Conservation (phyloP, 2,888 invertebrate species). For the Synergus japonicus region DNA sequence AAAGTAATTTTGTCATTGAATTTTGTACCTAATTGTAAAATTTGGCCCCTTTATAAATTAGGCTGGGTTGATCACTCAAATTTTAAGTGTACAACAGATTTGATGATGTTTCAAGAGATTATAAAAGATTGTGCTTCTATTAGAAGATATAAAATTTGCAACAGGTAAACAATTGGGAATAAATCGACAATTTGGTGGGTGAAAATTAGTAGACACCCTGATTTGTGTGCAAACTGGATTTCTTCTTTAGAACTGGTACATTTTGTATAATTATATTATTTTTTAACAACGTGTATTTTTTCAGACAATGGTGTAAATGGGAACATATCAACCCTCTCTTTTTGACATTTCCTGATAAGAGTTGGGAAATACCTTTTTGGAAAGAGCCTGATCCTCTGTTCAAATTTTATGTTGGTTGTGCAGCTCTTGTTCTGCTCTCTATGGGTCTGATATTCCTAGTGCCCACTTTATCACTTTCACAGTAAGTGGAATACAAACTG, state of each 20-base stretch:
- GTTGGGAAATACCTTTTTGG: slow-evolving; percentile 86
- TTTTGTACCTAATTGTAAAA: no score
- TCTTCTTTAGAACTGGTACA: neutral
- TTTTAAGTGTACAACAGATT: no score
- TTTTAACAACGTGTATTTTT: slow-evolving; percentile 36
- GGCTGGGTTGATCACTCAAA: no score
- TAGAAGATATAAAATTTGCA: no score
- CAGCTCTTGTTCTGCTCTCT: slow-evolving; percentile 81
- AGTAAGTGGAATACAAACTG: slow-evolving; percentile 74
- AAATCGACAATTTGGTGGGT: no score
- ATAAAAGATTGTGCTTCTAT: no score
- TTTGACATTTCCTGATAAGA: slow-evolving; percentile 82
- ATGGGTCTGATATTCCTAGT: slow-evolving; percentile 80
- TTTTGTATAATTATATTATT: neutral
- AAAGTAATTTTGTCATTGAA: no score
- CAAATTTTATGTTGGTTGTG: slow-evolving; percentile 87
- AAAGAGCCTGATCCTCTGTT: slow-evolving; percentile 89
- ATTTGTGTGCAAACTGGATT: neutral
- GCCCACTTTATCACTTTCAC: slow-evolving; percentile 81
- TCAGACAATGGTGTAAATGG: slow-evolving; percentile 84
- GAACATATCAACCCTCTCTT: slow-evolving; percentile 81
- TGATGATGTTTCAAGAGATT: no score
- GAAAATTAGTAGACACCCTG: no score
- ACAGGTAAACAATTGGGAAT: no score
- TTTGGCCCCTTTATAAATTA: no score